Evolutionary conservation across 2,888 invertebrate species (phyloP).

Genomic region (Plemyria rubiginata): DNA sequence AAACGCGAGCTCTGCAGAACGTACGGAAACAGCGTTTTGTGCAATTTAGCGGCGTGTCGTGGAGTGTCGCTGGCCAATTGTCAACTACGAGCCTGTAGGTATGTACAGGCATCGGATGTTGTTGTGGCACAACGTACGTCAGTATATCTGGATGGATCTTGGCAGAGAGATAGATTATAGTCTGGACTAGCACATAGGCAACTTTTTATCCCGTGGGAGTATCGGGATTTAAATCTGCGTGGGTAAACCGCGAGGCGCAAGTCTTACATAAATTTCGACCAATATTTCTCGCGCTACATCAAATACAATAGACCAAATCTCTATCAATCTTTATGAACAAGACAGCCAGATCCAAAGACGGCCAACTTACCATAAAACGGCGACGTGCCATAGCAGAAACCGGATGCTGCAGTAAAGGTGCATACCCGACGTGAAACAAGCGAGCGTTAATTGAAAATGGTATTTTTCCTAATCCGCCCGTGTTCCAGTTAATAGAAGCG

Average conservation of each 20-base stretch:
- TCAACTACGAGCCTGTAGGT: constrained; percentile 49
- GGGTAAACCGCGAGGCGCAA: too few species aligned
- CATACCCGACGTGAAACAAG: constrained; percentile 63
- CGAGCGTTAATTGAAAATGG: constrained; percentile 77
- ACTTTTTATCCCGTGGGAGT: too few species aligned
- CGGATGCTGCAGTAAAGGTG: constrained; percentile 12
- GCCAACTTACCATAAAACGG: background rate
- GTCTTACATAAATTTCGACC: too few species aligned
- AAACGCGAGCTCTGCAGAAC: constrained; percentile 66
- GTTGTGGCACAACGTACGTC: constrained; percentile 1
- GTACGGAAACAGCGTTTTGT: constrained; percentile 56
- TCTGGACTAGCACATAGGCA: too few species aligned
- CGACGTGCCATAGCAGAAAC: constrained; percentile 8
- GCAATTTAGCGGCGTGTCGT: constrained; percentile 69
- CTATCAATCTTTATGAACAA: too few species aligned
- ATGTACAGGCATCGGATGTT: constrained; percentile 24
- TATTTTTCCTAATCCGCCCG: constrained; percentile 67
- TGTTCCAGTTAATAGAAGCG: constrained; percentile 53
- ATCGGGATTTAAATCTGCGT: too few species aligned
- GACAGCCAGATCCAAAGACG: background rate
- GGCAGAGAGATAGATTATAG: too few species aligned
- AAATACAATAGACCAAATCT: too few species aligned
- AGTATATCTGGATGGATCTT: too few species aligned
- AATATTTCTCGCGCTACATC: too few species aligned
- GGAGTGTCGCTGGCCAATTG: constrained; percentile 60